Base-by-base conservation (phyloP, 2,888 invertebrate genomes). In the Parnassius glacialis region DNA sequence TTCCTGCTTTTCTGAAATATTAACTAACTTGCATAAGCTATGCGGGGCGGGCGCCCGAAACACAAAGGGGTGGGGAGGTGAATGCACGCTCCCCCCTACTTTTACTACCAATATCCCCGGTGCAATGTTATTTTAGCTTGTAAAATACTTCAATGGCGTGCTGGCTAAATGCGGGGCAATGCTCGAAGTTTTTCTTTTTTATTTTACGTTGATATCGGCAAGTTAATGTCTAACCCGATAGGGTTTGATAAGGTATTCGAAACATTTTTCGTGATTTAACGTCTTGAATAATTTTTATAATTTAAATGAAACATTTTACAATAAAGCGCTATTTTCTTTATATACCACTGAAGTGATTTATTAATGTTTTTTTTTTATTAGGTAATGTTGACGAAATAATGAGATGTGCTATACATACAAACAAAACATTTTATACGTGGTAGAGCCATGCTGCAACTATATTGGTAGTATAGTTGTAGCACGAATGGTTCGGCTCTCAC, bases 11-110 rank as follows among this genome's bases (percentile, higher is more conserved):
- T 69, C 74, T 87, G 80, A 87, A 89, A 87, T 88, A 87, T 89
- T 88, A 87, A 87, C 84, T 79, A 85, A 81, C 83, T 86, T 89
- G 86, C 89, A 89, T 88, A 87, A 88, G 81, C 83, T 82, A 83
- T 76, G 79, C 76, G 71, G 70, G 71, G 64, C 67, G 66, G 65
- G 68, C 70, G 63, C 65, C 68, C 71, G 61, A 43, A 16, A 12
- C 57, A 13, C 13, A 58, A 51, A 20, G 58, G 57, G 16, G 54
- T 10, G 71, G 70, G 68, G 71, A 79, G 84, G 83, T 85, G 83
- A 84, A 84, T 84, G 83, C 82, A 83, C 77, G 68, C 73, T 73
- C 69, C 69, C 64, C 67, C 53, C 57, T 47, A 59, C 70, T 70
- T 70, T 67, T 68, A 65, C 65, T 68, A 71, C 56, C 59, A 45